phyloP scores from a whole-genome alignment of 2,113 vertebrate genomes.

The Dicrurus megarhynchus region DNA sequence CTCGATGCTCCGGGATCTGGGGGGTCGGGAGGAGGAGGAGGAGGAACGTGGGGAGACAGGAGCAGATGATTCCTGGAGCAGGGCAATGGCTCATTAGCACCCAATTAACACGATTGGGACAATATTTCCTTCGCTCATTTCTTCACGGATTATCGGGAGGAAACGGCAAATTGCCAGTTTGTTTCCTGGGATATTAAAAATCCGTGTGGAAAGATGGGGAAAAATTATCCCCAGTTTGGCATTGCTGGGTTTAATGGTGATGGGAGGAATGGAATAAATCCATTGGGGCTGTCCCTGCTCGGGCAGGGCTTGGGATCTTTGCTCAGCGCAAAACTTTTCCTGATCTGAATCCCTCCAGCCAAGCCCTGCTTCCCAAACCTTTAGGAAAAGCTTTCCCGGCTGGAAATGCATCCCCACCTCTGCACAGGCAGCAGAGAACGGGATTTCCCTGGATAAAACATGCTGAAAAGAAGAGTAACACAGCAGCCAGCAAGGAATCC shows the following conservation, averaged over 20 bases:
- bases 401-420: background rate
- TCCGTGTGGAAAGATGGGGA: fast-evolving
- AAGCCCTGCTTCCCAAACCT: background rate
- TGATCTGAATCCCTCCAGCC: background rate
- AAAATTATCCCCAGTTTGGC: background rate
- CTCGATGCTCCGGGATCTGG: background rate
- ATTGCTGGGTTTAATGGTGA: background rate
- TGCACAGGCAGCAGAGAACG: background rate
- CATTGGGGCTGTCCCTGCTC: fast-evolving
- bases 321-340: background rate
- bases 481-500: background rate
- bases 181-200: background rate
- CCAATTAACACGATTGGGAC: background rate
- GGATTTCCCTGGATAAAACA: background rate
- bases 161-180: background rate
- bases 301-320: background rate
- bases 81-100: background rate
- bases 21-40: background rate
- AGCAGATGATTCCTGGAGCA: background rate
- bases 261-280: background rate
- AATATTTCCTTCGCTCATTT: background rate
- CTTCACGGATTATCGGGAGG: background rate
- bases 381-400: background rate
- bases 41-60: background rate
- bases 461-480: fast-evolving